These are phyloP conservation scores for Pandion haliaetus DNA, from an alignment of 2,113 vertebrate genomes.

Conservation along the genomic window DNA sequence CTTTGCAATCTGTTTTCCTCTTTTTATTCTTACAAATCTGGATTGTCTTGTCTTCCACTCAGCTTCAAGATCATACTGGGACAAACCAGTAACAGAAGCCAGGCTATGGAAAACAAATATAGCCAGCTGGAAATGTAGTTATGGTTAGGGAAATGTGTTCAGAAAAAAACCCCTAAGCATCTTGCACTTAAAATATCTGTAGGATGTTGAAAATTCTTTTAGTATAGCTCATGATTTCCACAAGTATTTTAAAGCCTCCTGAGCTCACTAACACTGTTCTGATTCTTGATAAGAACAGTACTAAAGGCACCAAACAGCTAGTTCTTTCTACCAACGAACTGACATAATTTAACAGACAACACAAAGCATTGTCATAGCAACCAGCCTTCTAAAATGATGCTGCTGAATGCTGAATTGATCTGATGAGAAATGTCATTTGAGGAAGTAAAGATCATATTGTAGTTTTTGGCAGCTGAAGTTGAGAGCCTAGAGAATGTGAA, in stretches of 20 bases:
- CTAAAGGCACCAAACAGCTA: neutral
- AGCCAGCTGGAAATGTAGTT: slow-evolving; percentile 31
- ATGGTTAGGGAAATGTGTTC: neutral
- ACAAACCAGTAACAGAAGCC: slow-evolving; percentile 17
- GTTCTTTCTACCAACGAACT: neutral
- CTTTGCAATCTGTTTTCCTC: slow-evolving; percentile 10
- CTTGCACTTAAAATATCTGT: neutral
- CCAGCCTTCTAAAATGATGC: neutral
- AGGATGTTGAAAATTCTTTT: neutral
- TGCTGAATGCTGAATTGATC: slow-evolving; percentile 26
- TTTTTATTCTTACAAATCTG: neutral
- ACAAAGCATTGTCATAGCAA: slow-evolving; percentile 39
- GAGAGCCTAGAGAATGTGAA: neutral
- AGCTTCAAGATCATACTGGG: neutral
- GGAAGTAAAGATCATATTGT: neutral
- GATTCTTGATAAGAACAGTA: neutral
- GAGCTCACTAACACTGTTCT: neutral
- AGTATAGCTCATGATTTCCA: neutral
- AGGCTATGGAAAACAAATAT: neutral
- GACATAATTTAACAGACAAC: neutral
- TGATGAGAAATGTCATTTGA: slow-evolving; percentile 39
- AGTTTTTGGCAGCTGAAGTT: slow-evolving; percentile 15
- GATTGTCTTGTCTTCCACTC: neutral
- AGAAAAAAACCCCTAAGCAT: neutral
- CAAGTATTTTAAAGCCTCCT: neutral